These are phyloP conservation scores for Oreochromis mossambicus DNA, from an alignment of 2,797 vertebrate genomes.

Conservation along the genomic window DNA sequence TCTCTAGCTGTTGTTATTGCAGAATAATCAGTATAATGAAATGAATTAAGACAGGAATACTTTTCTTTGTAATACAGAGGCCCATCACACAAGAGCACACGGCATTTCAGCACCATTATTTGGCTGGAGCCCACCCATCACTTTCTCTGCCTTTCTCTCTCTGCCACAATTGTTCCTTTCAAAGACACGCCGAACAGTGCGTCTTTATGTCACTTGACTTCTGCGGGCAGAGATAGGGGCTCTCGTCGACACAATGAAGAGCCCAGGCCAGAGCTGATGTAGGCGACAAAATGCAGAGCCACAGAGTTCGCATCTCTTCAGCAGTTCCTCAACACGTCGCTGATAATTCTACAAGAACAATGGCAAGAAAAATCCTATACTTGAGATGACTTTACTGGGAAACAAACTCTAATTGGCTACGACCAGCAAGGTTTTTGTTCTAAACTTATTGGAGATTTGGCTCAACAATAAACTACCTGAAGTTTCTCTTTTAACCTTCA, in stretches of 20 bases:
- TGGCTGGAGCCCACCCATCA: constrained; percentile 5
- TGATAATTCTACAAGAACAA: neutral
- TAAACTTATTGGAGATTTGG: neutral
- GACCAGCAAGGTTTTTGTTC: neutral
- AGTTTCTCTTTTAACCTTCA: neutral
- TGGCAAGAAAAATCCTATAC: neutral
- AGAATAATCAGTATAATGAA: neutral
- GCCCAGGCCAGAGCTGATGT: constrained; percentile 4
- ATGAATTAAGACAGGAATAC: neutral
- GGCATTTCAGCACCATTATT: neutral
- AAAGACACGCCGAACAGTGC: constrained; percentile 21
- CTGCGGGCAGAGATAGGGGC: constrained; percentile 5
- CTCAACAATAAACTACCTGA: neutral
- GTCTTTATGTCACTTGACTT: constrained; percentile 28
- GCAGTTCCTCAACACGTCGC: neutral
- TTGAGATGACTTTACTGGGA: neutral
- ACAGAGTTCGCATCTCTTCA: neutral
- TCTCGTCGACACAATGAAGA: constrained; percentile 16
- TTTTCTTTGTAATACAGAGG: neutral
- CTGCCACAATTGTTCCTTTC: constrained; percentile 41
- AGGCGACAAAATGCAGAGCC: constrained; percentile 4
- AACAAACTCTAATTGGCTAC: neutral
- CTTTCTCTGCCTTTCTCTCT: constrained; percentile 11
- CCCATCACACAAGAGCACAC: neutral
- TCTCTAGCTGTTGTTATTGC: neutral